These are phyloP conservation scores for Hyperoplus lanceolatus DNA, from an alignment of 2,797 vertebrate genomes.

Conservation along the genomic window DNA sequence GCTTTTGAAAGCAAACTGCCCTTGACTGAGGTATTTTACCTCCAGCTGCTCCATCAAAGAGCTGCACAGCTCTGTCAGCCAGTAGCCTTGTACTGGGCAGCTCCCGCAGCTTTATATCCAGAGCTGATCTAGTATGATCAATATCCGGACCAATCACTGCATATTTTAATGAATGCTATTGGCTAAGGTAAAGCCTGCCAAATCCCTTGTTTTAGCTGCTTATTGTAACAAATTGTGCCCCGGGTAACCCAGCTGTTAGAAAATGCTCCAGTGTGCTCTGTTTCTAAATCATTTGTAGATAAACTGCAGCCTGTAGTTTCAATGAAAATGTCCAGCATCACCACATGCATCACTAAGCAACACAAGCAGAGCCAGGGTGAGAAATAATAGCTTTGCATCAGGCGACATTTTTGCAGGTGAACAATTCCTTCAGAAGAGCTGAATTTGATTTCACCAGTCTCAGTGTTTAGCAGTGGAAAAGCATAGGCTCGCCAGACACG, in stretches of 20 bases:
- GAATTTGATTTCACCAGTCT: background rate
- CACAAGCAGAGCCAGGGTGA: background rate
- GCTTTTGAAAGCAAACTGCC: conserved; percentile 29
- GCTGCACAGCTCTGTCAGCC: conserved; percentile 21
- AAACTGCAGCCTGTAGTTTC: conserved; percentile 1
- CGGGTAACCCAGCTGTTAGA: conserved; percentile 7
- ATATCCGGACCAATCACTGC: conserved; percentile 48
- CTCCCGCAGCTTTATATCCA: conserved; percentile 42
- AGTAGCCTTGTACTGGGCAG: conserved; percentile 7
- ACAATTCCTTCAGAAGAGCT: conserved; percentile 14
- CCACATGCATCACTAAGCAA: background rate
- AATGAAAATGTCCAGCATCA: conserved; percentile 1
- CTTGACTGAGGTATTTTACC: conserved; percentile 38
- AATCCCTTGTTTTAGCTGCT: conserved; percentile 29
- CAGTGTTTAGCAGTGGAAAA: background rate
- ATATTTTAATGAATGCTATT: conserved; percentile 34
- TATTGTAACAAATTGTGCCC: conserved; percentile 13
- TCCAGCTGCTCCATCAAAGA: conserved; percentile 42
- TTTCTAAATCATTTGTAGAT: background rate
- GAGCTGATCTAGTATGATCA: conserved; percentile 35
- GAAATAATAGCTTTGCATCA: conserved; percentile 14
- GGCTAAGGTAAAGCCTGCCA: conserved; percentile 51
- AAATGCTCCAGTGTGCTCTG: conserved; percentile 1
- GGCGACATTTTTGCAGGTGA: conserved; percentile 11
- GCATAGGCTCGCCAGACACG: background rate